phyloP scores from a whole-genome alignment of 2,888 invertebrate genomes.

The Watsonalla cultraria region DNA sequence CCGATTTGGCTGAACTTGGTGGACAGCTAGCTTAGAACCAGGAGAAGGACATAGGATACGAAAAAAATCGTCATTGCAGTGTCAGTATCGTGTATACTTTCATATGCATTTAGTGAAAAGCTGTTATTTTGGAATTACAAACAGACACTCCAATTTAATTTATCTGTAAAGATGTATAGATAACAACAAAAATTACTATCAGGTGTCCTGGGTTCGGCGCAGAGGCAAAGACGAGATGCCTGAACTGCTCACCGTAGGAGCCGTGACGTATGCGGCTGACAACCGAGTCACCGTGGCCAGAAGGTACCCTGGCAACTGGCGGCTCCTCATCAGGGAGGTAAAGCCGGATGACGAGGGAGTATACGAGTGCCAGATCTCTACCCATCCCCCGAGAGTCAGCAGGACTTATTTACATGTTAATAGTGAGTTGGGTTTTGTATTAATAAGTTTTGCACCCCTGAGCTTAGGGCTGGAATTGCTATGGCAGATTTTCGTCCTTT shows the following conservation, averaged over 20 bases:
- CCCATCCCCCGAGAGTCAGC: constrained; percentile 84
- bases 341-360: constrained; percentile 83
- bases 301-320: constrained; percentile 81
- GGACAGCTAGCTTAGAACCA: too few relatives aligned
- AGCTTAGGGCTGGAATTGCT: not conserved
- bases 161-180: too few relatives aligned
- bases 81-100: too few relatives aligned
- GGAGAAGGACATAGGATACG: too few relatives aligned
- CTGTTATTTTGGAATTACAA: too few relatives aligned
- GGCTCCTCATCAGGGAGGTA: constrained; percentile 81
- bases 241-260: constrained; percentile 83
- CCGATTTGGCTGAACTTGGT: too few relatives aligned
- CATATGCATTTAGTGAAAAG: too few relatives aligned
- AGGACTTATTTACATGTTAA: constrained; percentile 82
- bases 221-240: constrained; percentile 79
- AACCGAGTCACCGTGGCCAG: constrained; percentile 81
- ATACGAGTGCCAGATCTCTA: constrained; percentile 86
- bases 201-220: constrained; percentile 86
- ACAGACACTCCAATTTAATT: too few relatives aligned
- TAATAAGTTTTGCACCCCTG: not conserved
- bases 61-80: too few relatives aligned
- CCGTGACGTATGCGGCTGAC: constrained; percentile 83
- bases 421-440: constrained; percentile 65
- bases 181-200: not conserved
- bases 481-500: not conserved